Conservation (phyloP, 2,888 invertebrate genomes). For the Leptothorax acervorum region DNA sequence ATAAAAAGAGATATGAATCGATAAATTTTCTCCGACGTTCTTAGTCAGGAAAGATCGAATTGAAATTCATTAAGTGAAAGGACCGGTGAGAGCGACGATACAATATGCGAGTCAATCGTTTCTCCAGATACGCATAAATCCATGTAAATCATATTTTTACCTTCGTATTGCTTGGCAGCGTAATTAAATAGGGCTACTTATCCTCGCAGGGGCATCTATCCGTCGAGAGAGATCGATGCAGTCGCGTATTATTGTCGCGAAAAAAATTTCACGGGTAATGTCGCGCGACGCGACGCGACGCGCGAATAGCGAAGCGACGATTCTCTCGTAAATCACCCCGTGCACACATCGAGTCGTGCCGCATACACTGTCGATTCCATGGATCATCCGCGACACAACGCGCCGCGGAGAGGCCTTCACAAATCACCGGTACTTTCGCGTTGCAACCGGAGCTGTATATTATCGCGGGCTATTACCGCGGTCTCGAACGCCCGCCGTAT, state of each 20-base stretch:
- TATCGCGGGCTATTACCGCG: slow-evolving; percentile 70
- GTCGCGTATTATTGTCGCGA: not conserved
- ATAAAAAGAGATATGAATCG: too few relatives aligned
- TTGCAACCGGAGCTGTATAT: slow-evolving; percentile 67
- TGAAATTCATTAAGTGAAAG: not conserved
- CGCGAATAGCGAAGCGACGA: slow-evolving; percentile 20
- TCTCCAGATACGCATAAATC: not conserved
- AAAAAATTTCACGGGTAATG: slow-evolving; percentile 17
- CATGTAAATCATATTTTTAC: not conserved
- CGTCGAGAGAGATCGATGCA: not conserved
- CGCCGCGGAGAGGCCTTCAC: slow-evolving; percentile 61
- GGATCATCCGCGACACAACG: slow-evolving; percentile 51
- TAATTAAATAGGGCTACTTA: slow-evolving; percentile 30
- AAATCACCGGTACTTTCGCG: slow-evolving; percentile 65
- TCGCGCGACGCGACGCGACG: slow-evolving; percentile 16
- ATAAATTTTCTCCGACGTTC: too few relatives aligned
- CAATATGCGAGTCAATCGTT: not conserved
- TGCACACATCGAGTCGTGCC: slow-evolving; percentile 10
- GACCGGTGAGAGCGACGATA: slow-evolving; percentile 31
- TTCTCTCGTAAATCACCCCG: slow-evolving; percentile 38
- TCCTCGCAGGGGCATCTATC: not conserved
- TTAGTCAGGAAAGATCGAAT: too few relatives aligned
- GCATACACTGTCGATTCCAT: slow-evolving; percentile 45
- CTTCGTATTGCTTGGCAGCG: not conserved
- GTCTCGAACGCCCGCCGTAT: slow-evolving; percentile 28